Base-by-base conservation (phyloP, 2,888 invertebrate species). In the Willowsia nigromaculata region DNA sequence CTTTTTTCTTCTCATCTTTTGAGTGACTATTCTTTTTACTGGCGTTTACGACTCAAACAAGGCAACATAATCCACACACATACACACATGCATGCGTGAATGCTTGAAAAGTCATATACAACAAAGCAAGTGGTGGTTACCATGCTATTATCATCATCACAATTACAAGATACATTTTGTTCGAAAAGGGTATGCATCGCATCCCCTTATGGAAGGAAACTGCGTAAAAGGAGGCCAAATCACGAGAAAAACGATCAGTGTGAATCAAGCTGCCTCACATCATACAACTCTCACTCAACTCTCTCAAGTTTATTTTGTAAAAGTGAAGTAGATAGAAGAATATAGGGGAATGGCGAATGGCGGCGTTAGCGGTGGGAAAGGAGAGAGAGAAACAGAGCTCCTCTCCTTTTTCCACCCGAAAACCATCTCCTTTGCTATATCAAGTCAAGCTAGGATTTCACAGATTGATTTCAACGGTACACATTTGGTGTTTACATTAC, bases 191-290 rank as follows among this genome's bases (percentile, higher is more conserved):
- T 30, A 37, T 59, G n/a, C 43, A n/a, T 25, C 40, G 30, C 71
- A 47, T 40, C 40, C 33, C 82, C 74, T 88, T 71, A 62, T 82
- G 82, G 71, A 47, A 71, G 59, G 37, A 65, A 83, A 78, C 80
- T 33, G 89, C 68, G 81, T 89, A 89, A 85, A 89, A 89, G 89
- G 85, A 89, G 89, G 89, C 85, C 81, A 85, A 89, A 81, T 85
- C 85, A 82, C 53, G 65, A 81, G 43, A 11, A 50, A 81, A 47
- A 50, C 47, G 82, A 80, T 56, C 85, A 89, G 89, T 89, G 80
- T 76, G 68, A 56, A 43, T 68, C 85, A 76, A 59, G 74, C 89
- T 62, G 80, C 22, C 80, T 81, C 18, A 40, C 43, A 43, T 62
- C 65, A 65, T 40, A 37, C 50, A 80, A 30, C 86, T 65, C 68